These are phyloP conservation scores for Spisula subtruncata DNA, from an alignment of 2,888 invertebrate species.

Conservation along the genomic window DNA sequence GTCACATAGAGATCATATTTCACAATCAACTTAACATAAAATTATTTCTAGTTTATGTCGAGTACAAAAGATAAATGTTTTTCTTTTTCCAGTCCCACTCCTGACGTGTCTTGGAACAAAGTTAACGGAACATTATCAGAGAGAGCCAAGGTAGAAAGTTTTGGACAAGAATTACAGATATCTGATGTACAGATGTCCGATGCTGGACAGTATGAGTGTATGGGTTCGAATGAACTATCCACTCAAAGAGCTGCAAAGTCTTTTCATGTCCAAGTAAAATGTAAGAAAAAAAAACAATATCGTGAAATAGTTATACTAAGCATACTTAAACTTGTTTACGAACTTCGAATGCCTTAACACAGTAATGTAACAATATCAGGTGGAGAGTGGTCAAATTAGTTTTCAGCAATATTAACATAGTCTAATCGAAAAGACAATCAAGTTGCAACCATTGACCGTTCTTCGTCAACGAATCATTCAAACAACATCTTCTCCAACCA, in stretches of 20 bases:
- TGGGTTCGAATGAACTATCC: conserved; percentile 84
- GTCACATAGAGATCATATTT: too few species aligned
- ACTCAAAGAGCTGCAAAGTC: conserved; percentile 84
- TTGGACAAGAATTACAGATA: conserved; percentile 95
- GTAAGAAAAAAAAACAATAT: conserved; percentile 78
- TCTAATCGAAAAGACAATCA: too few species aligned
- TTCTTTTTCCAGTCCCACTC: conserved; percentile 92
- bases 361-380: too few species aligned
- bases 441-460: too few species aligned
- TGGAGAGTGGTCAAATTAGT: too few species aligned
- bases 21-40: too few species aligned
- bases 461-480: too few species aligned
- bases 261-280: conserved; percentile 87
- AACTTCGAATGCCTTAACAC: too few species aligned
- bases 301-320: too few species aligned
- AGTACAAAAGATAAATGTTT: background rate
- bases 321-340: too few species aligned
- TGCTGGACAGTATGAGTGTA: conserved; percentile 97
- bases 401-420: too few species aligned
- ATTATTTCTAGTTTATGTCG: background rate
- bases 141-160: conserved; percentile 91
- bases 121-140: conserved; percentile 91
- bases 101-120: conserved; percentile 97
- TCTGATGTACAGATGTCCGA: conserved; percentile 90
- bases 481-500: too few species aligned